Conservation (phyloP, 2,888 invertebrate genomes). For the Drosophila emarginata region DNA sequence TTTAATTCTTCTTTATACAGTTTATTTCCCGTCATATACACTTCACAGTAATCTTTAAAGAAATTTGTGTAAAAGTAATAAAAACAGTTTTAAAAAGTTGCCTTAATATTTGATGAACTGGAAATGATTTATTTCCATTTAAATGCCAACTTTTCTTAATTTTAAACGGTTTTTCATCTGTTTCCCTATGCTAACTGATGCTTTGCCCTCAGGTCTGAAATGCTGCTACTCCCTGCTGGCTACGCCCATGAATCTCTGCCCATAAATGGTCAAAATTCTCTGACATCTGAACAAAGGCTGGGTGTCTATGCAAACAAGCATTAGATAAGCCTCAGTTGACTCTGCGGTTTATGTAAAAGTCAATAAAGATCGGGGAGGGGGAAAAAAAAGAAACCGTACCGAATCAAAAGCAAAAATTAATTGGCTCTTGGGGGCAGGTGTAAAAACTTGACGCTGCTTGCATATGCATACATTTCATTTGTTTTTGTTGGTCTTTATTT, state of each 20-base stretch:
- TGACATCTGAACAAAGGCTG: slow-evolving; percentile 27
- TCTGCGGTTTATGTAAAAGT: slow-evolving; percentile 22
- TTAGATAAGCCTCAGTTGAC: slow-evolving; percentile 47
- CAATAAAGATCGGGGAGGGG: slow-evolving; percentile 7
- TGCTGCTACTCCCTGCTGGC: neutral
- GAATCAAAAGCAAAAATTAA: slow-evolving; percentile 52
- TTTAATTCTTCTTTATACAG: too few species aligned
- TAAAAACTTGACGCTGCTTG: slow-evolving; percentile 57
- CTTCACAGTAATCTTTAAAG: too few species aligned
- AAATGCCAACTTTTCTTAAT: neutral
- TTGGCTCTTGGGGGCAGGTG: slow-evolving; percentile 69
- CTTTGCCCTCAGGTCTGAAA: neutral
- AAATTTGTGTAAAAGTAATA: too few species aligned
- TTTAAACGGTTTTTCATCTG: neutral
- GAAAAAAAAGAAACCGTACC: slow-evolving; percentile 5
- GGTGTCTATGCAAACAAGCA: slow-evolving; percentile 19
- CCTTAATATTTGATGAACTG: too few species aligned
- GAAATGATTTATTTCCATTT: neutral
- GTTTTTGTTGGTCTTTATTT: slow-evolving; percentile 20
- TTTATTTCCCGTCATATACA: too few species aligned
- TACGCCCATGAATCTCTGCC: neutral
- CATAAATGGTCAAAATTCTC: slow-evolving; percentile 28
- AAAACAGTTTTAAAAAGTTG: too few species aligned
- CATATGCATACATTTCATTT: slow-evolving; percentile 53
- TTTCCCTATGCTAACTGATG: neutral